Base-by-base conservation (phyloP, 2,888 invertebrate species). In the Gastrophysa polygoni region DNA sequence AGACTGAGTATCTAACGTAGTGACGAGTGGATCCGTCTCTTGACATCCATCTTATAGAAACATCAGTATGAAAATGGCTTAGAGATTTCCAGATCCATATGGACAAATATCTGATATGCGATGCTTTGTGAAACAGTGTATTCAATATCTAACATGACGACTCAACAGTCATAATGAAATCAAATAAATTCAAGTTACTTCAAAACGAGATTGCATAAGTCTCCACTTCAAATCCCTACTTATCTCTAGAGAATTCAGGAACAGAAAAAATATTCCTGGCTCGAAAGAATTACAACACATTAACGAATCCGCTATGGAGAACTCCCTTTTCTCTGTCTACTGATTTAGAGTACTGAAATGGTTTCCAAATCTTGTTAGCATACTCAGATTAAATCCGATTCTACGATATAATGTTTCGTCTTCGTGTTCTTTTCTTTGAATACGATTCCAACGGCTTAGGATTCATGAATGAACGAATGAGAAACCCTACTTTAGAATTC, bases 281-380 rank as follows among this genome's bases (percentile, higher is more conserved):
- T 11, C 1, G 8, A 46, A 21, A 46, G 46, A 46, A 20, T 46
- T 46, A 46, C 18, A 18, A 46, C 46, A 46, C 46, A 46, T 46
- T 46, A n/a, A 20, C 11, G 21, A 20, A 46, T 46, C n/a, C 46
- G 10, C 47, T 20, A 32, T n/a, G 2, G 16, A 38, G 49, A 57
- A 24, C 21, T 18, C 48, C 48, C 46, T 43, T 48, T 57, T 57
- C 14, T 16, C 18, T 48, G 29, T 48, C 17, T 32, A 48, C 20
- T 48, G 61, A 55, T 58, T 61, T 64, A 64, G 38, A 64, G 64
- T 55, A 55, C 16, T 52, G 50, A 59, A 64, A 64, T 64, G 64
- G 59, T 61, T 61, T 64, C 64, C n/a, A 55, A 61, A 64, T 61
- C 64, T 58, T 56, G 59, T 64, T 64, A 64, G 59, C 57, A 55